Evolutionary conservation across 2,113 vertebrate species (phyloP).

Genomic region (Phalacrocorax aristotelis): DNA sequence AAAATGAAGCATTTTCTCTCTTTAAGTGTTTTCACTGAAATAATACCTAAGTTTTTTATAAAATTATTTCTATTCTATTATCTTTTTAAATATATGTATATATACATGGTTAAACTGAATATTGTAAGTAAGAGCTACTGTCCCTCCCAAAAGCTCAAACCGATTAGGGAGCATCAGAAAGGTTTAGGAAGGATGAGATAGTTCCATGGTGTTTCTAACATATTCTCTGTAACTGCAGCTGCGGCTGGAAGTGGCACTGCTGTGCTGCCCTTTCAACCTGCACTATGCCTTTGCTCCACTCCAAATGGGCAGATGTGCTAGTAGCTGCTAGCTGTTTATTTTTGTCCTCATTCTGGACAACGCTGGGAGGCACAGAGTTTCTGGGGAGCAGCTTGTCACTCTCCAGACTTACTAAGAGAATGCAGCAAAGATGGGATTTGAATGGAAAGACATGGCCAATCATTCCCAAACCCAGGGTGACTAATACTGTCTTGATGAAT

Average conservation of each 20-base stretch:
- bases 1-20: not conserved
- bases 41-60: not conserved
- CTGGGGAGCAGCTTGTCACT: not conserved
- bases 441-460: not conserved
- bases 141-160: not conserved
- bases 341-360: not conserved
- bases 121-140: not conserved
- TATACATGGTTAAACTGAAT: not conserved
- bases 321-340: not conserved
- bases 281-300: not conserved
- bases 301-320: not conserved
- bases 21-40: not conserved
- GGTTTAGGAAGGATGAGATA: not conserved
- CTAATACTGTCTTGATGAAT: not conserved
- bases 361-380: not conserved
- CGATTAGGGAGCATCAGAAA: not conserved
- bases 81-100: not conserved
- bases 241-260: not conserved
- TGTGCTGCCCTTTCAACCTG: not conserved
- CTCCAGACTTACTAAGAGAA: not conserved
- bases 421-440: not conserved
- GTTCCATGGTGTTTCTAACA: not conserved
- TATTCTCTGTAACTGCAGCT: not conserved
- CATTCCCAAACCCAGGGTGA: not conserved
- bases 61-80: not conserved